Conservation (phyloP, 2,797 vertebrate genomes). For the Eptatretus atami region DNA sequence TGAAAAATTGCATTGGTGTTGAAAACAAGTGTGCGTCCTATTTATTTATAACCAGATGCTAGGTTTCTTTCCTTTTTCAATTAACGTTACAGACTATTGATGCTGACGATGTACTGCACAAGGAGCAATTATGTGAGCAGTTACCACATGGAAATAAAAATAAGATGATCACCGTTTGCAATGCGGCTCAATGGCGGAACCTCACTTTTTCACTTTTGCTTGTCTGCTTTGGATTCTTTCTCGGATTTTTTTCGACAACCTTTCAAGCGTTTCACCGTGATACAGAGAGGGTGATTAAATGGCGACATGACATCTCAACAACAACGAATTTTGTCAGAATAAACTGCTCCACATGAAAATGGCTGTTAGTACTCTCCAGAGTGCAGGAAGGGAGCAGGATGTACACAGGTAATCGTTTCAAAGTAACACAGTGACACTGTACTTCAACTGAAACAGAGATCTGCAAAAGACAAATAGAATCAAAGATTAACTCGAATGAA, state of each 20-base stretch:
- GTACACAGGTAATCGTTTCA: too few relatives aligned
- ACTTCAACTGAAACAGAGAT: conserved; percentile 4
- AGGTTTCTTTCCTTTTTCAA: too few relatives aligned
- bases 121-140: not conserved
- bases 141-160: not conserved
- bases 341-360: too few relatives aligned
- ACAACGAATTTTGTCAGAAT: too few relatives aligned
- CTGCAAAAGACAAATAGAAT: not conserved
- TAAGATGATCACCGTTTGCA: not conserved
- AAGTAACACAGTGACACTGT: too few relatives aligned
- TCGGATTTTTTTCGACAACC: conserved; percentile 74
- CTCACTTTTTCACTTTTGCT: conserved; percentile 68
- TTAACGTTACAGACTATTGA: too few relatives aligned
- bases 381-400: too few relatives aligned
- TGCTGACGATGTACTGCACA: not conserved
- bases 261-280: conserved; percentile 59
- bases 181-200: not conserved
- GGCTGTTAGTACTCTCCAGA: too few relatives aligned
- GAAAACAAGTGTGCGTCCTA: too few relatives aligned
- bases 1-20: too few relatives aligned
- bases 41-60: too few relatives aligned
- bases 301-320: not conserved
- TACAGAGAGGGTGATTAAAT: conserved; percentile 11
- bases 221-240: conserved; percentile 68
- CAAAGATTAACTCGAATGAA: not conserved